Evolutionary conservation across 64 coral and sea anemone species (phyloP), one percentile per base, ranked within the genome.

Genomic region (Montipora cactus): DNA sequence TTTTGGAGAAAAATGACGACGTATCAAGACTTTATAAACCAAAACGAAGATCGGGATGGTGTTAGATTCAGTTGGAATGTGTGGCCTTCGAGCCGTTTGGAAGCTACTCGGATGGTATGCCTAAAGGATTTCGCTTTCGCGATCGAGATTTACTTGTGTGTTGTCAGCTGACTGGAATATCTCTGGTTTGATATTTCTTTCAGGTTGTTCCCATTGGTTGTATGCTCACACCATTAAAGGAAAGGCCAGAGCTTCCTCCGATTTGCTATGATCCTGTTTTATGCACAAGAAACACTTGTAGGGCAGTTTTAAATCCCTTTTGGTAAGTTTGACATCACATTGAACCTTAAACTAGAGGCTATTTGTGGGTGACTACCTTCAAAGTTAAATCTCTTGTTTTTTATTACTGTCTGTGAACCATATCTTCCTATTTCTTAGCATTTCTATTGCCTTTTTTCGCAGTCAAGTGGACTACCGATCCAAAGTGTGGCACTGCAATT

Each of bases 61-160:
- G 97, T 99, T 81, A 85, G 97, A 70, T 99, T 99, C 89, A 99
- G 97, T 74, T 99, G 97, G 97, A 99, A 99, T 91, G 97, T 99
- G 46, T 99, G 98, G 98, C 98, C 98, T 20, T 99, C 98, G 23
- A 99, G 98, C 74, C 92, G 98, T 9, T 90, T 99, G 59, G 98
- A 99, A 96, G 98, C 98, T 11, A 99, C 98, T 8, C 87, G 98
- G 89, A 99, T 99, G 98, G 98, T 99, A 74, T 57, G 14, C 20
- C 79, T 19, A 78, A 57, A 57, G 37, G 6, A 81, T 64, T 64
- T 94, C 45, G 67, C 19, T 22, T 73, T 55, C 37, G 11, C 5
- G 6, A 57, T 64, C 61, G 61, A 64, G 49, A 0, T 75, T 11
- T 8, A 11, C 53, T 37, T 37, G 37, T 57, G 4, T 57, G 6